Percentiles rank a stretch among this genome's conserved stretches.
phyloP scores from a whole-genome alignment of 2,797 vertebrate species.

The Myripristis murdjan region DNA sequence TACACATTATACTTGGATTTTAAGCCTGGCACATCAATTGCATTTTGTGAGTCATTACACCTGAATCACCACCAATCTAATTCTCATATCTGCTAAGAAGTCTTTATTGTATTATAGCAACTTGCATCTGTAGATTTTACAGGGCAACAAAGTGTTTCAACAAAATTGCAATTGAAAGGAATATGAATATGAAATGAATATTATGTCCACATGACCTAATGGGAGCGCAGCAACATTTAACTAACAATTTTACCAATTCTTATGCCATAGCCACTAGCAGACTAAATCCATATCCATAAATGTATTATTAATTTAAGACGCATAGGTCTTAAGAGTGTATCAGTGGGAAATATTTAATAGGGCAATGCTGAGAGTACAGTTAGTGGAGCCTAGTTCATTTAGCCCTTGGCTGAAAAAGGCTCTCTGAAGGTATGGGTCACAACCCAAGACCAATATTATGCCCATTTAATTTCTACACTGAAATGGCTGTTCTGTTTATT shows the following conservation, averaged over 20 bases:
- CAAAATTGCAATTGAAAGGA: background rate
- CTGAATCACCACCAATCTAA: no score
- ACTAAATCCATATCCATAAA: no score
- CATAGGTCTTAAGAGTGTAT: background rate
- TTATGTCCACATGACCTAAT: background rate
- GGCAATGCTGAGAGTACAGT: background rate
- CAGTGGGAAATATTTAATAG: background rate
- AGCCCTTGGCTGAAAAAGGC: constrained; percentile 29
- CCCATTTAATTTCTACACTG: constrained; percentile 55
- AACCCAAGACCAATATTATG: constrained; percentile 44
- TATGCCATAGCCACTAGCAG: background rate
- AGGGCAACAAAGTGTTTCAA: background rate
- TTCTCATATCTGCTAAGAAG: background rate
- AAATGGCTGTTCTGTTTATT: constrained; percentile 52
- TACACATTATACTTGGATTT: no score
- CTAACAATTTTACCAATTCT: background rate
- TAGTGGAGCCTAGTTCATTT: constrained; percentile 16
- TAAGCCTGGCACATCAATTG: no score
- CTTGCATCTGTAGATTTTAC: background rate
- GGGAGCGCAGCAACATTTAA: background rate
- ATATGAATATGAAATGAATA: background rate
- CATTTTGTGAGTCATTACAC: no score
- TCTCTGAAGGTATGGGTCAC: constrained; percentile 45
- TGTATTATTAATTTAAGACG: background rate
- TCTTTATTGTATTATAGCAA: background rate